Evolutionary conservation across 2,113 vertebrate genomes (phyloP).

Genomic region (Hipposideros armiger): DNA sequence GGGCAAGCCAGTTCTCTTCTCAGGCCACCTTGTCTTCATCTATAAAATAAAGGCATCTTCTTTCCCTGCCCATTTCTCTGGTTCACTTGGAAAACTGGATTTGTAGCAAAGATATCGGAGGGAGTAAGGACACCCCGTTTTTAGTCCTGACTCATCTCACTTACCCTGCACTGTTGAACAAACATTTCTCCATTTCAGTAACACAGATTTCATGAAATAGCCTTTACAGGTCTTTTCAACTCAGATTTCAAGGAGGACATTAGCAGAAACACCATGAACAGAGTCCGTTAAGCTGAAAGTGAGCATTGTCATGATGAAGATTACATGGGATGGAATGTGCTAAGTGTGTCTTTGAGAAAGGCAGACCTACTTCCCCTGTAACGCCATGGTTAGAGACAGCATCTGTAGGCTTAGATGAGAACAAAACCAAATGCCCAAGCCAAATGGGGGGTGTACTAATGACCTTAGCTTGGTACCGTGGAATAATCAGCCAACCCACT

Average conservation of each 20-base stretch:
- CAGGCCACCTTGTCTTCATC: not conserved
- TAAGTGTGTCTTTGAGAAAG: not conserved
- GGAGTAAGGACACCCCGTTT: not conserved
- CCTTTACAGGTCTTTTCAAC: not conserved
- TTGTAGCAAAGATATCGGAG: not conserved
- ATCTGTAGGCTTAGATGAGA: not conserved
- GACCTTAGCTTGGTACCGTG: not conserved
- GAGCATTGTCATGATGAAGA: not conserved
- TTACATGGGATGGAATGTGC: not conserved
- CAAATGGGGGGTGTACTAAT: not conserved
- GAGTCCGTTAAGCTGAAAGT: not conserved
- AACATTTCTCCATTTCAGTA: not conserved
- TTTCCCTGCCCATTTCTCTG: not conserved
- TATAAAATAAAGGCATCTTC: not conserved
- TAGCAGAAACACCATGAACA: not conserved
- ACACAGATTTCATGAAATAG: not conserved
- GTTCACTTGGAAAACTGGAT: not conserved
- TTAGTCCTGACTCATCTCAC: not conserved
- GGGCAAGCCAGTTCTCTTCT: not conserved
- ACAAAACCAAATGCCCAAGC: not conserved
- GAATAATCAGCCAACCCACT: not conserved
- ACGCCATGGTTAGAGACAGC: not conserved
- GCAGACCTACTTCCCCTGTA: not conserved
- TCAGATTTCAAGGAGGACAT: constrained; percentile 1
- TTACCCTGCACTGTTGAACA: not conserved